phyloP scores from a whole-genome alignment of 1,140 invertebrate genomes.

The Amphibalanus amphitrite region DNA sequence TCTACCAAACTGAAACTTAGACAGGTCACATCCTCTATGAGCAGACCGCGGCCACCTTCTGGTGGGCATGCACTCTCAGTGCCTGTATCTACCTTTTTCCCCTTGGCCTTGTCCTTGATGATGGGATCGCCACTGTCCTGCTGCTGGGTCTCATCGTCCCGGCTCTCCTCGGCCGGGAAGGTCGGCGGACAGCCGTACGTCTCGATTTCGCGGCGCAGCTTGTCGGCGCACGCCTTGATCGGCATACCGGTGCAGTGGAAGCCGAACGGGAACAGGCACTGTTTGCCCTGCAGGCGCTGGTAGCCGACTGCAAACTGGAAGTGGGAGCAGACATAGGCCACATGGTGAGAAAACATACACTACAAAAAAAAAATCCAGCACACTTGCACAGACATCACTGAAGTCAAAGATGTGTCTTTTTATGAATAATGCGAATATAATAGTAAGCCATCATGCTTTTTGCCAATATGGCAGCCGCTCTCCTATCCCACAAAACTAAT shows the following conservation, averaged over 20 bases:
- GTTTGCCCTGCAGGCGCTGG: slow-evolving; percentile 75
- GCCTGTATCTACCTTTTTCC: slow-evolving; percentile 58
- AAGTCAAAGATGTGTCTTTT: too few relatives aligned
- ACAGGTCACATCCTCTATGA: too few relatives aligned
- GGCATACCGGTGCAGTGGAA: slow-evolving; percentile 81
- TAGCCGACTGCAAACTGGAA: slow-evolving; percentile 76
- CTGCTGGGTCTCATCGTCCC: slow-evolving; percentile 25
- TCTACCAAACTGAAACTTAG: too few relatives aligned
- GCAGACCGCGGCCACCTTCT: too few relatives aligned
- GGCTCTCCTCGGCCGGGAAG: slow-evolving; percentile 51
- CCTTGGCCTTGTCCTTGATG: slow-evolving; percentile 88
- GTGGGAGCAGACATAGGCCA: slow-evolving; percentile 9
- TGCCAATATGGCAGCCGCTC: too few relatives aligned
- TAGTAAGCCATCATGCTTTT: too few relatives aligned
- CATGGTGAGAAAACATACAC: not conserved
- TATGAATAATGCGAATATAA: too few relatives aligned
- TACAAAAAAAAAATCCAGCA: too few relatives aligned
- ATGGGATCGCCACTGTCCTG: slow-evolving; percentile 30
- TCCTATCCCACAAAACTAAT: too few relatives aligned
- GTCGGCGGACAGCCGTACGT: slow-evolving; percentile 79
- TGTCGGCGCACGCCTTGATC: slow-evolving; percentile 81
- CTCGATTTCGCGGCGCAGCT: slow-evolving; percentile 84
- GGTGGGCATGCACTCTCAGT: too few relatives aligned
- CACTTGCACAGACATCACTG: too few relatives aligned
- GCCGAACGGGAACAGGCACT: slow-evolving; percentile 90